Evolutionary conservation across 2,113 vertebrate species (phyloP), one percentile per base, ranked within the genome.

Genomic region (Lepisosteus osseus): DNA sequence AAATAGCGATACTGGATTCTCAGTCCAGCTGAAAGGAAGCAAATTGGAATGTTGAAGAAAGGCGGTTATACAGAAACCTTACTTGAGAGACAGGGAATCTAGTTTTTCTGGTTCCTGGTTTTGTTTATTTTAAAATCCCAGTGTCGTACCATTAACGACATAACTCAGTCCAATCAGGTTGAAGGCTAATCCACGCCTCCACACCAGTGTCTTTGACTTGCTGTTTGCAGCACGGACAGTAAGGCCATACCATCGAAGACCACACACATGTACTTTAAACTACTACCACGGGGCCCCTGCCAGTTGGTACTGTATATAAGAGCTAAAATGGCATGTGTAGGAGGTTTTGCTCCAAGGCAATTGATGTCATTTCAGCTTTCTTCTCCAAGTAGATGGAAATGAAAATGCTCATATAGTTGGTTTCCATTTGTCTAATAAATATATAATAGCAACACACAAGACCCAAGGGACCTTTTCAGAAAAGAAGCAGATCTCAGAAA

Each of bases 21-120:
- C 62, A 65, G 6, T 13, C 40, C 8, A 15, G 17, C 14, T 9
- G 62, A 42, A 29, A 65, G 7, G 11, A 42, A 65, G 62, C 29
- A 14, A 47, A 66, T 6, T 44, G 43, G 12, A 12, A 66, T 42
- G 42, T 43, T 13, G 14, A 29, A 63, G 8, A 29, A 63, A 66
- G 13, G 14, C 6, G n/a, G 64, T 13, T 7, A 42, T 66, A 42
- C 29, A 42, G 11, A 6, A n/a, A n/a, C 3, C 41, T 66, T 41
- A 66, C 15, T 3, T 66, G 41, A 66, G 8, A 66, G 11, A 66
- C 9, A 66, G 64, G 64, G 64, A 66, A 66, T 66, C 13, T 8
- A 14, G 44, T 6, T 45, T 11, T 45, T 47, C 64, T 3, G 43
- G 64, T 47, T 66, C 42, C 42, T 15, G 43, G 42, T 13, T 45